Evolutionary conservation across 2,888 invertebrate species (phyloP).

Genomic region (Tubiluchus corallicola): DNA sequence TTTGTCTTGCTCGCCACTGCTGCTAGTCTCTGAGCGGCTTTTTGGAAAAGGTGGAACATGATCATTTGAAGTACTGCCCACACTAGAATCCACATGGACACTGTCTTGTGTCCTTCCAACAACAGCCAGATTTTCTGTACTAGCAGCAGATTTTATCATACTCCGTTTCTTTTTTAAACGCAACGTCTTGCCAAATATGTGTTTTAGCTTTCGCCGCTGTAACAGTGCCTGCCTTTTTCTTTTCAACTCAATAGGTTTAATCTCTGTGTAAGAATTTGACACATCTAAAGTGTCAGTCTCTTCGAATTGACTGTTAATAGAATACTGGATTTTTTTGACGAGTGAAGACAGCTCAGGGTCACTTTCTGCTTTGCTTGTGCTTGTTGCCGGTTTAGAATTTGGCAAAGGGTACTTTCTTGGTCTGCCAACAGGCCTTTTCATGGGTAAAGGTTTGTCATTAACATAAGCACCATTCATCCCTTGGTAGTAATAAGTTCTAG

Average conservation of each 20-base stretch:
- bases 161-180: neutral
- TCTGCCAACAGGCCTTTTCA: neutral
- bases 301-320: neutral
- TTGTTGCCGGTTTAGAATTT: neutral
- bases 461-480: too few species aligned
- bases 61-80: neutral
- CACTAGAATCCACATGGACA: too few species aligned
- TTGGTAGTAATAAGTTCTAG: too few species aligned
- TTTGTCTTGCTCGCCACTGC: neutral
- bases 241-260: neutral
- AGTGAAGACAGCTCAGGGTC: constrained; percentile 1
- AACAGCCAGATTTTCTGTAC: too few species aligned
- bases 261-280: neutral
- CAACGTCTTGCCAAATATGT: neutral
- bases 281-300: neutral
- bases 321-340: neutral
- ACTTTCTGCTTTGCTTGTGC: neutral
- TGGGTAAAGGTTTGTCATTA: neutral
- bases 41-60: neutral
- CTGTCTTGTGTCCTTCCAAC: neutral
- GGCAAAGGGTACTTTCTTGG: neutral
- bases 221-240: neutral
- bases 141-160: neutral
- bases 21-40: neutral
- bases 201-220: neutral